Evolutionary conservation across 2,113 vertebrate species (phyloP).

Genomic region (Bostrychus sinensis): DNA sequence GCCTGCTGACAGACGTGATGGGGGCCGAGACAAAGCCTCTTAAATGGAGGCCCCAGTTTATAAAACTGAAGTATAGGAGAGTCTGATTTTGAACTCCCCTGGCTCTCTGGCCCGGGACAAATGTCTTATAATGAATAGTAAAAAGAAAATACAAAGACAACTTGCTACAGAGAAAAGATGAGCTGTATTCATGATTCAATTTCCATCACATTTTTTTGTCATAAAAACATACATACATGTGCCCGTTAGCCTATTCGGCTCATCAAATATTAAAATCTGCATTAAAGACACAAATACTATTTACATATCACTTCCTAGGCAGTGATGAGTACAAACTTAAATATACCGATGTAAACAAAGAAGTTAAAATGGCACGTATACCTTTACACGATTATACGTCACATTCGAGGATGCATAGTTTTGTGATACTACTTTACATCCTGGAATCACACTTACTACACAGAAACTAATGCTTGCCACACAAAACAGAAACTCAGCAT

Average conservation of each 20-base stretch:
- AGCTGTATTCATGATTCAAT: slow-evolving; percentile 23
- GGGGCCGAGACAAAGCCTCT: too few relatives aligned
- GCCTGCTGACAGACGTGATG: too few relatives aligned
- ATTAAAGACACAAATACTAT: slow-evolving; percentile 42
- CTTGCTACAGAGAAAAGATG: neutral
- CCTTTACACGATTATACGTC: slow-evolving; percentile 42
- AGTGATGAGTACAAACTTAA: slow-evolving; percentile 38
- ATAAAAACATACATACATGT: slow-evolving; percentile 41
- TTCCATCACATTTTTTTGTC: slow-evolving; percentile 12
- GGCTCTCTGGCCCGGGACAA: too few relatives aligned
- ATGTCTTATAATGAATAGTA: neutral
- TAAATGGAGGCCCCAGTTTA: too few relatives aligned
- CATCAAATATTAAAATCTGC: slow-evolving; percentile 55
- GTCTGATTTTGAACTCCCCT: too few relatives aligned
- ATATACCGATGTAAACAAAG: slow-evolving; percentile 38
- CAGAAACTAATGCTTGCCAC: slow-evolving; percentile 12
- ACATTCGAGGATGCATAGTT: slow-evolving; percentile 66
- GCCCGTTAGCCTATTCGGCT: slow-evolving; percentile 43
- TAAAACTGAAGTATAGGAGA: too few relatives aligned
- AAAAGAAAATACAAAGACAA: slow-evolving; percentile 4
- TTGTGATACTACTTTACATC: slow-evolving; percentile 36
- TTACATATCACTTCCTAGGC: slow-evolving; percentile 45
- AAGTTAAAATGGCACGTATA: slow-evolving; percentile 49
- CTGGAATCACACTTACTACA: neutral
- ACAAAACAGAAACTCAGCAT: slow-evolving; percentile 18